phyloP scores from a whole-genome alignment of 2,888 invertebrate genomes.

The Mesoligia furuncula region DNA sequence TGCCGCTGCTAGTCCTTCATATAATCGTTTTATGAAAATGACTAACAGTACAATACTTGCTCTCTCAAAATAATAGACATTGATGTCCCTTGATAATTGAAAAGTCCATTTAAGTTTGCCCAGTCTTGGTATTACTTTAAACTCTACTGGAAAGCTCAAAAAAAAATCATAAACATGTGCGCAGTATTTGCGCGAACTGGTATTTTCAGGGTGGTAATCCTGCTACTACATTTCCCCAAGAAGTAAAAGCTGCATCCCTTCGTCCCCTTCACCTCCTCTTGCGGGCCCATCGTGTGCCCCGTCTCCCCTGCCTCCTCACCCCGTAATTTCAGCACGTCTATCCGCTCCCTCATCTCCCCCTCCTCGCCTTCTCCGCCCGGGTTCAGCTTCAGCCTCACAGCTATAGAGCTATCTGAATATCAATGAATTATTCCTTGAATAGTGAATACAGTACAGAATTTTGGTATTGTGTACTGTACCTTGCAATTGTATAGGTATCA shows the following conservation, averaged over 20 bases:
- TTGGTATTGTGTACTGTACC: too few relatives aligned
- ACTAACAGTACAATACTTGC: not conserved
- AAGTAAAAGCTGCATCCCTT: not conserved
- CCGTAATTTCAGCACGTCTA: too few relatives aligned
- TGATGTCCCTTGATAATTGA: not conserved
- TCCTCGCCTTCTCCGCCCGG: too few relatives aligned
- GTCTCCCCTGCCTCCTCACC: too few relatives aligned
- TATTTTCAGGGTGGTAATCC: not conserved
- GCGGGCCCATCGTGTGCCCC: not conserved
- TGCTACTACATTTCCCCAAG: not conserved
- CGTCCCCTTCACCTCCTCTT: not conserved
- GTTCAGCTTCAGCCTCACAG: not conserved
- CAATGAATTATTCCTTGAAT: not conserved
- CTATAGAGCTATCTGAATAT: slow-evolving; percentile 1
- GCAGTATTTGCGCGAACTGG: not conserved
- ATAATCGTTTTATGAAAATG: not conserved
- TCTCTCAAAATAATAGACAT: not conserved
- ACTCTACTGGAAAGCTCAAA: too few relatives aligned
- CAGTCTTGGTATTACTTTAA: too few relatives aligned
- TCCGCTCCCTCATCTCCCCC: fast-evolving
- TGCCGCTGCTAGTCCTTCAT: not conserved
- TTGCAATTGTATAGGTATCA: not conserved
- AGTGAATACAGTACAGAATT: not conserved
- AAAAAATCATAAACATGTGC: not conserved
- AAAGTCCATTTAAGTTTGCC: not conserved